Percentiles rank a stretch among this genome's conserved stretches.
Conservation (phyloP, 2,113 vertebrate species). For the Rhea americana region DNA sequence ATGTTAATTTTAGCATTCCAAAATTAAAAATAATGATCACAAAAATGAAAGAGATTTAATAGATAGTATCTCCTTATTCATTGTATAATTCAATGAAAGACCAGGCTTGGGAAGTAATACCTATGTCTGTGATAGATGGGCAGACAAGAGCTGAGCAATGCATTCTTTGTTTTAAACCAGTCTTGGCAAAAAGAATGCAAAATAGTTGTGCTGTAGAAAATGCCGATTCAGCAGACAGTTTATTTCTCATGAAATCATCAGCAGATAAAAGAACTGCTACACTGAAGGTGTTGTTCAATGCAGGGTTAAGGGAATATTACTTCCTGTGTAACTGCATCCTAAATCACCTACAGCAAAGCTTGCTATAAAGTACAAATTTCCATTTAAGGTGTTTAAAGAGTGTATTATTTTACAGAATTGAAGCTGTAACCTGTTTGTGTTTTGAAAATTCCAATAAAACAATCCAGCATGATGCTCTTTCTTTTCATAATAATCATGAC, state of each 20-base stretch:
- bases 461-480: background rate
- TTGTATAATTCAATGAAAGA: background rate
- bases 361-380: background rate
- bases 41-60: background rate
- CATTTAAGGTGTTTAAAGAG: background rate
- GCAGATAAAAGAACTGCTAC: slow-evolving; percentile 78
- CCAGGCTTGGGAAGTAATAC: background rate
- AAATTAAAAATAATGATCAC: background rate
- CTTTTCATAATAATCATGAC: slow-evolving; percentile 1
- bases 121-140: slow-evolving; percentile 1
- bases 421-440: background rate
- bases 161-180: slow-evolving; percentile 19
- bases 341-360: background rate
- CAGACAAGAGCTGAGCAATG: background rate
- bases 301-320: slow-evolving; percentile 73
- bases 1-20: background rate
- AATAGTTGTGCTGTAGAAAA: slow-evolving; percentile 33
- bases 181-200: slow-evolving; percentile 43
- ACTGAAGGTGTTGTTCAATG: slow-evolving; percentile 76
- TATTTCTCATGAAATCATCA: slow-evolving; percentile 66
- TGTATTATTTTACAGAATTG: background rate
- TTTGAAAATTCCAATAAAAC: background rate
- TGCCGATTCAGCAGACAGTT: slow-evolving; percentile 75
- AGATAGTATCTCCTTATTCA: background rate
- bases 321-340: background rate